Evolutionary conservation across 2,113 vertebrate genomes (phyloP).

Genomic region (Thamnaconus septentrionalis): DNA sequence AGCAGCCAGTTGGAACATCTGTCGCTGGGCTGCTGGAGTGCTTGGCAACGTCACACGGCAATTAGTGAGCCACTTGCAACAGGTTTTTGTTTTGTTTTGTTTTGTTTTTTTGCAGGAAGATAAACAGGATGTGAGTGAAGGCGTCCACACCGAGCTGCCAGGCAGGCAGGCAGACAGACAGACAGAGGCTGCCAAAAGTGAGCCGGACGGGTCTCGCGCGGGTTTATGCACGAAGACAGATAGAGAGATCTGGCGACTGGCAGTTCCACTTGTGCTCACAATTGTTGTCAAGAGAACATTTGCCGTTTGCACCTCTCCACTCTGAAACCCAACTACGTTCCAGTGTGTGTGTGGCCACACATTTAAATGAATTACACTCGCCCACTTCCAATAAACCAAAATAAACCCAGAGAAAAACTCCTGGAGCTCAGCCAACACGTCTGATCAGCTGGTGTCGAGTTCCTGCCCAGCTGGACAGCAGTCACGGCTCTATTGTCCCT

Average conservation of each 20-base stretch:
- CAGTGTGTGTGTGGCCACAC: too few species aligned
- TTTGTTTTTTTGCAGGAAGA: constrained; percentile 34
- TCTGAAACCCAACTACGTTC: too few species aligned
- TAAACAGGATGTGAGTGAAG: constrained; percentile 54
- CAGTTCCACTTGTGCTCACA: background rate
- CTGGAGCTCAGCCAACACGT: too few species aligned
- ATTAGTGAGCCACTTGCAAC: constrained; percentile 65
- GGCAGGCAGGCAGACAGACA: background rate
- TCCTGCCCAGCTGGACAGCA: too few species aligned
- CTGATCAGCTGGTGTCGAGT: too few species aligned
- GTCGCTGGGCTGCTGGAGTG: constrained; percentile 46
- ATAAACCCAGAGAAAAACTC: too few species aligned
- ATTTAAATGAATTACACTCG: too few species aligned
- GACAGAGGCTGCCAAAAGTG: background rate
- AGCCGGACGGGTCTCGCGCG: background rate
- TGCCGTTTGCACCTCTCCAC: too few species aligned
- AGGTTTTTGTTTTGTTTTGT: constrained; percentile 32
- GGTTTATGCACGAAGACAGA: background rate
- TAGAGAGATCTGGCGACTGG: background rate
- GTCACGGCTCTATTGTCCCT: too few species aligned
- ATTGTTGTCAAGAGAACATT: too few species aligned
- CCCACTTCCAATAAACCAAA: too few species aligned
- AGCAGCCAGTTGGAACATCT: constrained; percentile 65
- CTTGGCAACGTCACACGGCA: constrained; percentile 56
- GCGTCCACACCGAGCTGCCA: constrained; percentile 15